Percentiles rank a stretch among this genome's conserved stretches.
Conservation (phyloP, 2,888 invertebrate species). For the Sinopyrophorus schimmeli region DNA sequence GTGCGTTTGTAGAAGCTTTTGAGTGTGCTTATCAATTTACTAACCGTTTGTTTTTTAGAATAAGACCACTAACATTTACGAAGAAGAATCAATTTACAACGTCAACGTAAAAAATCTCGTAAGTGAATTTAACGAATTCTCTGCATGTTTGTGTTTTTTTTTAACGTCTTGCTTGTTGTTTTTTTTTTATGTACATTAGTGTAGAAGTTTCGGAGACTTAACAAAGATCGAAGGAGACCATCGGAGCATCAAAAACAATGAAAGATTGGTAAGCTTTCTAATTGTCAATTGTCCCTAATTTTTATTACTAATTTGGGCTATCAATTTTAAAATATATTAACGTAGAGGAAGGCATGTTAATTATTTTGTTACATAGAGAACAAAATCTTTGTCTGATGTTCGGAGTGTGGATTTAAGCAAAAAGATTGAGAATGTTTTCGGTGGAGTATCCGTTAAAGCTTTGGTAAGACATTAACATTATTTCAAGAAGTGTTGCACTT, state of each 20-base stretch:
- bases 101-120: slow-evolving; percentile 68
- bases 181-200: slow-evolving; percentile 51
- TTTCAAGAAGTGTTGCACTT: too few species aligned
- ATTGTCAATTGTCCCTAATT: not conserved
- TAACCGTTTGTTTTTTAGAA: slow-evolving; percentile 26
- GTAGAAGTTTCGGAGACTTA: slow-evolving; percentile 66
- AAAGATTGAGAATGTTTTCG: slow-evolving; percentile 57
- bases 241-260: slow-evolving; percentile 42
- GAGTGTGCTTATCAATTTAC: too few species aligned
- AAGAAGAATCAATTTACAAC: slow-evolving; percentile 57
- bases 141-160: too few species aligned
- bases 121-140: slow-evolving; percentile 52
- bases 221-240: slow-evolving; percentile 58
- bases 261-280: slow-evolving; percentile 41
- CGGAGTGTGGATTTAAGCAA: slow-evolving; percentile 42
- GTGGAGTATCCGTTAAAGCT: slow-evolving; percentile 64
- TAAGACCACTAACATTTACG: slow-evolving; percentile 40
- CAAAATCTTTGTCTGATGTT: slow-evolving; percentile 61
- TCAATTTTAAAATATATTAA: slow-evolving; percentile 2
- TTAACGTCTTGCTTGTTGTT: slow-evolving; percentile 30
- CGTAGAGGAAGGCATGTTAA: slow-evolving; percentile 21
- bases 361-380: slow-evolving; percentile 54
- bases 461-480: slow-evolving; percentile 60
- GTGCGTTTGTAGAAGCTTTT: slow-evolving; percentile 14
- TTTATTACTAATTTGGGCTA: not conserved